phyloP scores from a whole-genome alignment of 64 coral and sea anemone species.

The Platygyra sinensis region DNA sequence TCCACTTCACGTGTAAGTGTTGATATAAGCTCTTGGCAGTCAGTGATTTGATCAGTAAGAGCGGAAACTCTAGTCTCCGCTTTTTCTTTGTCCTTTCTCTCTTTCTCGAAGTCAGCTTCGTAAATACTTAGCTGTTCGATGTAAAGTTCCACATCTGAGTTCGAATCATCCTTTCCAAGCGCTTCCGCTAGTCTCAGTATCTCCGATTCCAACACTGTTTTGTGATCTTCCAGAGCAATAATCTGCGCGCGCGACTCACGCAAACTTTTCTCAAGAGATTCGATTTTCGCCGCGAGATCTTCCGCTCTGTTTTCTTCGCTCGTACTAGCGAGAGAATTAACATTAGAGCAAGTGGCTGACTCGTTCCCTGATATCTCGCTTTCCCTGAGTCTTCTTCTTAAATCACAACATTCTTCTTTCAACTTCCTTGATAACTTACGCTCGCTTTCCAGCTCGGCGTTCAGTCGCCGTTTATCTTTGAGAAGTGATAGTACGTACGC shows the following conservation, averaged over 20 bases:
- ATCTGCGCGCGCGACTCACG: constrained; percentile 67
- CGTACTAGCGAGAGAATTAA: constrained; percentile 10
- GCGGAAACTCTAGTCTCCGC: constrained; percentile 75
- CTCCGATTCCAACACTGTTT: constrained; percentile 68
- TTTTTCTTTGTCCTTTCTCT: constrained; percentile 80
- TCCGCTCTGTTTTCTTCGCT: constrained; percentile 8
- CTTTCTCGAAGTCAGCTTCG: constrained; percentile 87
- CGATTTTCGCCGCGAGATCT: background rate
- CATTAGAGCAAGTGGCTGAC: background rate
- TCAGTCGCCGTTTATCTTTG: constrained; percentile 35
- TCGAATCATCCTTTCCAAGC: constrained; percentile 46
- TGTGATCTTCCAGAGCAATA: constrained; percentile 66
- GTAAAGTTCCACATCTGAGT: constrained; percentile 59
- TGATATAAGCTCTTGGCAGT: constrained; percentile 83
- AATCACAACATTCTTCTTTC: constrained; percentile 50
- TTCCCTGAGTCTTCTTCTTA: constrained; percentile 18
- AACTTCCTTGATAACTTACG: constrained; percentile 49
- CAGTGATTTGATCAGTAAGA: constrained; percentile 60
- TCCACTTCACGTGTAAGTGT: constrained; percentile 78
- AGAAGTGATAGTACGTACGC: constrained; percentile 2
- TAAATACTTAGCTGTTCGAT: constrained; percentile 83
- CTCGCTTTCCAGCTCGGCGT: constrained; percentile 25
- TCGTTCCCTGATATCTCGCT: background rate
- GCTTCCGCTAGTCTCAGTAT: constrained; percentile 63
- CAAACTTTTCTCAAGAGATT: constrained; percentile 49